Base-by-base conservation (phyloP, 2,797 vertebrate genomes). In the Macropus fuliginosus region DNA sequence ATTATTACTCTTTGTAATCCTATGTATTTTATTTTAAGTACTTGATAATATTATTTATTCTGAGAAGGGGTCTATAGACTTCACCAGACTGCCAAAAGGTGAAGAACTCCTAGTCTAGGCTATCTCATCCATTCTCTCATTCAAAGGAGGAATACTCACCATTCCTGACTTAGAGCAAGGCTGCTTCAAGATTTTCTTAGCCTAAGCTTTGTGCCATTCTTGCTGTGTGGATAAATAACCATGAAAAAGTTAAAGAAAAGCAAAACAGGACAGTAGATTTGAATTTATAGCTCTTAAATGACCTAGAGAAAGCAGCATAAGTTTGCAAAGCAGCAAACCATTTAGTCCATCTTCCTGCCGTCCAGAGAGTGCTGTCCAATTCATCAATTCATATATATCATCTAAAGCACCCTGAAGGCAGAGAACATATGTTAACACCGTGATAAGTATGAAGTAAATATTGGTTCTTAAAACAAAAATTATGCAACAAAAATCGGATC, bases 11-110 rank as follows among this genome's bases (percentile, higher is more conserved):
- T 81, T 81, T 27, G 8, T 46, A 46, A 46, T 46, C 18, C 62
- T 74, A 27, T 27, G 12, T 46, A 24, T 81, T 46, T 81, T 81
- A 24, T 9, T 81, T 81, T 81, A 14, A 40, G 66, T 3, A 12
- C 4, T 74, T 40, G 40, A 27, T 46, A 81, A 81, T 46, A 24
- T 81, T 81, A 81, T 95, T 81, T 81, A 81, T 95, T 97, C 97
- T 34, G 96, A 97, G 96, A 46, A 46, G 40, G 74, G 40, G 9
- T 87, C 21, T 87, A 0, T 27, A 27, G 62, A 21, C 5, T 87
- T 50, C 40, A 46, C 24, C 74, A 50, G 18, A 46, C 66, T 21
- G 18, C 8, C n/a, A 46, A 87, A 46, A 11, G 0, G 3, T 87
- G 40, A 87, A 50, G 40, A 50, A 81, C 21, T 46, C 40, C 40